Evolutionary conservation across 2,797 vertebrate species (phyloP).

Genomic region (Coendou prehensilis): DNA sequence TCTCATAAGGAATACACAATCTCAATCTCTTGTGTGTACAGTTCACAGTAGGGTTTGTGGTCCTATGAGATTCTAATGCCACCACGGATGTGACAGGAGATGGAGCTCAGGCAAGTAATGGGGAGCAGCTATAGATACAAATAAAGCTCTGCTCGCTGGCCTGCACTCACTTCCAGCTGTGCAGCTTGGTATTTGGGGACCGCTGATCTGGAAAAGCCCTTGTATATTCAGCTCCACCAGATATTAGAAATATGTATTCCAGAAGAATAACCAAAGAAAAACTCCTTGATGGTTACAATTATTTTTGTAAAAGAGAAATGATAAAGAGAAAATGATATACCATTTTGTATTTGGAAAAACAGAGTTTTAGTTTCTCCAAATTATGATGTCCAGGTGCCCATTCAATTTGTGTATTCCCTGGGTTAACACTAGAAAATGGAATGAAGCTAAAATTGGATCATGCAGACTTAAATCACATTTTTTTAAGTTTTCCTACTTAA

Average conservation of each 20-base stretch:
- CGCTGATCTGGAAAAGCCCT: not conserved
- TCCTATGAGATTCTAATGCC: not conserved
- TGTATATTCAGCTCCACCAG: not conserved
- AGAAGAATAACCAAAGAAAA: not conserved
- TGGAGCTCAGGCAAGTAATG: not conserved
- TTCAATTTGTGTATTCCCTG: not conserved
- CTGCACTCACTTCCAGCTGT: too few relatives aligned
- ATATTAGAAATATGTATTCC: not conserved
- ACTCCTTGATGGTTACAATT: not conserved
- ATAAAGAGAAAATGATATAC: not conserved
- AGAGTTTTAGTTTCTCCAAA: not conserved
- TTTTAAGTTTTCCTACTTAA: slow-evolving; percentile 46
- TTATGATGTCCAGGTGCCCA: not conserved
- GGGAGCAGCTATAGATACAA: not conserved
- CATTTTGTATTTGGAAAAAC: not conserved
- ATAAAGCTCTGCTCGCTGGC: too few relatives aligned
- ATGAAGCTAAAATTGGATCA: not conserved
- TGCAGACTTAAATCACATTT: not conserved
- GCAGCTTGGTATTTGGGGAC: too few relatives aligned
- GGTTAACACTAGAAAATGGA: not conserved
- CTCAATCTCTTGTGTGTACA: not conserved
- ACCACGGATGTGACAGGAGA: not conserved
- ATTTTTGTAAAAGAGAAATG: slow-evolving; percentile 2
- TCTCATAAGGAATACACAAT: not conserved
- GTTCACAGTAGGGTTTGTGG: too few relatives aligned